Base-by-base conservation (phyloP, 2,888 invertebrate species). In the Oscheius sp. region DNA sequence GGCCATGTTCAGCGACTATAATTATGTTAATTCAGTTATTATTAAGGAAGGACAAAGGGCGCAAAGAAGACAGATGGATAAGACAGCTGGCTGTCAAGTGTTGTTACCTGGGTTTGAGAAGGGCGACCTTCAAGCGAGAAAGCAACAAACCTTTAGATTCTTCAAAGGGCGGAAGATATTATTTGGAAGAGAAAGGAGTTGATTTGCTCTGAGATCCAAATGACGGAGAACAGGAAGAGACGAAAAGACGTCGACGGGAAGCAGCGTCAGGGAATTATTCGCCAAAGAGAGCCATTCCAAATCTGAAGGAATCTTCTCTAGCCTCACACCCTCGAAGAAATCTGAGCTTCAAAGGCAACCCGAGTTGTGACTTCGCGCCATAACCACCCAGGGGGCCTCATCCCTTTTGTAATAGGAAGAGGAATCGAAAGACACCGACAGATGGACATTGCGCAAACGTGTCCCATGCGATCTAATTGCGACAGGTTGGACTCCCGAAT, bases 201-300 rank as follows among this genome's bases (percentile, higher is more conserved):
- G 70, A 57, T 78, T 78, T 17, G 57, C 48, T 4, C 72, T 71
- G 5, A 78, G 65, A 65, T 78, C 76, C 17, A 78, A 65, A 0
- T 63, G 29, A 17, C 46, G 57, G n/a, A 78, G 72, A 45, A 50
- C 27, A 10, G 71, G 64, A 17, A 76, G 58, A 17, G 73, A 53
- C 8, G 71, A 52, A 52, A 78, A 78, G 15, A 76, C 75, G 39
- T 78, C 78, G 12, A 72, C 29, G 10, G 72, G 70, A 15, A 78
- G 64, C 39, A 76, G 76, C 3, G 74, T 64, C 31, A 78, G 70
- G 10, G 74, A 73, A 57, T 78, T 78, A 68, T 78, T 78, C 12
- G 69, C 58, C 25, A 78, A 69, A 15, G 75, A 74, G 42, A 78
- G 57, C 53, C 64, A 61, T 29, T 73, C 70, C n/a, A 78, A 68